These are phyloP conservation scores for Trissolcus brochymenae DNA, from an alignment of 2,888 invertebrate genomes.

Conservation along the genomic window DNA sequence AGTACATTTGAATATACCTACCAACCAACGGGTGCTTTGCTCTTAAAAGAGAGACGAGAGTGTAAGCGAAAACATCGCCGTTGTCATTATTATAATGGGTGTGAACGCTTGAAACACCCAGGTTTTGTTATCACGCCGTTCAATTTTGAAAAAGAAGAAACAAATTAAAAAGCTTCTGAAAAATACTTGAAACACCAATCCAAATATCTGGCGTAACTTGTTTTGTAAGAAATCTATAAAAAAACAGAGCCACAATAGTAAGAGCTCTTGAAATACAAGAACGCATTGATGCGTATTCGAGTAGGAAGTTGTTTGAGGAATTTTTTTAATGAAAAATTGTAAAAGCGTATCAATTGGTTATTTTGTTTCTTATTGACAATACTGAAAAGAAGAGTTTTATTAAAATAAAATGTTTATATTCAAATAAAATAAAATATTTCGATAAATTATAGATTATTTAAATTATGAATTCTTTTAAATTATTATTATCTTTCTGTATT, in stretches of 20 bases:
- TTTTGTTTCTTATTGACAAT: neutral
- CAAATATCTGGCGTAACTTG: constrained; percentile 11
- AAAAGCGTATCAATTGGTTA: neutral
- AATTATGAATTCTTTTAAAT: too few relatives aligned
- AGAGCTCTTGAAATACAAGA: neutral
- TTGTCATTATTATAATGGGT: constrained; percentile 32
- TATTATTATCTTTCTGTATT: too few relatives aligned
- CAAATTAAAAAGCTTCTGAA: too few relatives aligned
- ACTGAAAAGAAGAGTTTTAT: too few relatives aligned
- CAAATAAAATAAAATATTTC: too few relatives aligned
- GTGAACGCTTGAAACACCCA: constrained; percentile 10
- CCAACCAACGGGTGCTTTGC: constrained; percentile 22
- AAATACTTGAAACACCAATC: constrained; percentile 19
- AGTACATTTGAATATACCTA: constrained; percentile 38
- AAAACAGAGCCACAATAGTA: neutral
- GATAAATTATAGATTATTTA: too few relatives aligned
- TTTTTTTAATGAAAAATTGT: neutral
- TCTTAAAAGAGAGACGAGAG: constrained; percentile 31
- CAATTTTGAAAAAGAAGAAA: neutral
- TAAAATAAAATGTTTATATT: neutral
- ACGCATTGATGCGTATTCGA: constrained; percentile 1
- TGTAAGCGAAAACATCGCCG: constrained; percentile 43
- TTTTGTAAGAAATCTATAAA: constrained; percentile 4
- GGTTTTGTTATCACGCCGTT: constrained; percentile 16
- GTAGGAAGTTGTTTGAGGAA: constrained; percentile 5